These are phyloP conservation scores for Lichenostomus cassidix DNA, from an alignment of 2,113 vertebrate species.

Conservation along the genomic window DNA sequence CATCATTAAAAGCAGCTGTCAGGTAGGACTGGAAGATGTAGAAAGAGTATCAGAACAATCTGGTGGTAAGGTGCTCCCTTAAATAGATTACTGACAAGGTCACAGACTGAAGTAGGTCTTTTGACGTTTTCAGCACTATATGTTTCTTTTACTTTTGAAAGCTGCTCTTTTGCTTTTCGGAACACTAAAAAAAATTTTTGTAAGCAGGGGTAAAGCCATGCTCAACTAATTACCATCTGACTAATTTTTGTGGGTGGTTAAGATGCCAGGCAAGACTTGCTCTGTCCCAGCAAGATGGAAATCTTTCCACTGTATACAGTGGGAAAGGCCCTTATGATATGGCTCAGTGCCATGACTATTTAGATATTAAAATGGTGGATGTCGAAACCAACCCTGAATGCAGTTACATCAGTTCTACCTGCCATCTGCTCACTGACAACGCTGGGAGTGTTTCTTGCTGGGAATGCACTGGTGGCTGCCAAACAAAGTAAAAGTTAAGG, in stretches of 20 bases:
- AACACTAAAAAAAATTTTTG: background rate
- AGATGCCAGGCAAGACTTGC: background rate
- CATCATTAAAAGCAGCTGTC: background rate
- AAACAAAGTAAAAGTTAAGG: background rate
- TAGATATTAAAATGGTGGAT: background rate
- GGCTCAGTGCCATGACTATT: background rate
- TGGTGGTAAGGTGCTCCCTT: background rate
- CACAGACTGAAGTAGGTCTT: background rate
- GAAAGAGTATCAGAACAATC: background rate
- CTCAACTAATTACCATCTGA: background rate
- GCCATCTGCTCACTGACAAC: background rate
- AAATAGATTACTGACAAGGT: background rate
- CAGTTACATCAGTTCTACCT: background rate
- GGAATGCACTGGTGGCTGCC: background rate
- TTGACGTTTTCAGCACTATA: background rate
- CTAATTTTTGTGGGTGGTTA: background rate
- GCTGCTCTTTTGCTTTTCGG: background rate
- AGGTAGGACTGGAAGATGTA: background rate
- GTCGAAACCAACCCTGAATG: background rate
- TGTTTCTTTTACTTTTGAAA: background rate
- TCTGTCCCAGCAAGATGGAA: background rate
- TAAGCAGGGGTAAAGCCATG: background rate
- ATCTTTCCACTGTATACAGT: background rate
- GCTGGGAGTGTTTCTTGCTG: background rate
- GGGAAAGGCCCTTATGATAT: background rate